Conservation (phyloP, 1,140 invertebrate species). For the Physella acuta region DNA sequence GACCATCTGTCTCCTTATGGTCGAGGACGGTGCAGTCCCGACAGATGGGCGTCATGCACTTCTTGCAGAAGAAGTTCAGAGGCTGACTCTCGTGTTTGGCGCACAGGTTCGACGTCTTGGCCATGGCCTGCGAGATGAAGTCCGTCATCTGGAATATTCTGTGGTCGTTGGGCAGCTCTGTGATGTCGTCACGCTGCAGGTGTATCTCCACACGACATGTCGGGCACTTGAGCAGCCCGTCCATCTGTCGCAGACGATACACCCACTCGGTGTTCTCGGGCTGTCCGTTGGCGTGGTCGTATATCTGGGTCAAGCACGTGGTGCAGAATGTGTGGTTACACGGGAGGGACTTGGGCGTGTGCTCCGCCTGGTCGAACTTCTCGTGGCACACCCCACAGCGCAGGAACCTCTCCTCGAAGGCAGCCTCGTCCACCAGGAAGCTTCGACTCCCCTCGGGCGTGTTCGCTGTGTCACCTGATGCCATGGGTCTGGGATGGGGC, state of each 20-base stretch:
- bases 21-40: constrained; percentile 55
- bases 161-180: constrained; percentile 49
- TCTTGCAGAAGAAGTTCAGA: constrained; percentile 55
- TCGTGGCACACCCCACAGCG: constrained; percentile 50
- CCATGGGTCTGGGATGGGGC: too few relatives aligned
- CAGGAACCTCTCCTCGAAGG: constrained; percentile 54
- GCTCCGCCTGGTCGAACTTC: constrained; percentile 42
- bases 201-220: constrained; percentile 52
- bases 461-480: too few relatives aligned
- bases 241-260: constrained; percentile 42
- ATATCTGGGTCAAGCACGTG: constrained; percentile 46
- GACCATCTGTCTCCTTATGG: constrained; percentile 51
- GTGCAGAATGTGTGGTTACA: constrained; percentile 54
- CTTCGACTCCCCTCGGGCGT: constrained; percentile 33
- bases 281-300: constrained; percentile 46
- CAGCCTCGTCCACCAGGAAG: constrained; percentile 48
- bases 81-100: constrained; percentile 52
- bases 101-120: constrained; percentile 48
- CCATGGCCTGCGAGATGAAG: constrained; percentile 41
- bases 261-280: constrained; percentile 31
- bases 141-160: constrained; percentile 55
- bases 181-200: constrained; percentile 43
- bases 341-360: constrained; percentile 47
- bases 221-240: constrained; percentile 53
- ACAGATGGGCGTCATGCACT: constrained; percentile 49